Base-by-base conservation (phyloP, 2,113 vertebrate species). In the Nothoprocta pentlandii region DNA sequence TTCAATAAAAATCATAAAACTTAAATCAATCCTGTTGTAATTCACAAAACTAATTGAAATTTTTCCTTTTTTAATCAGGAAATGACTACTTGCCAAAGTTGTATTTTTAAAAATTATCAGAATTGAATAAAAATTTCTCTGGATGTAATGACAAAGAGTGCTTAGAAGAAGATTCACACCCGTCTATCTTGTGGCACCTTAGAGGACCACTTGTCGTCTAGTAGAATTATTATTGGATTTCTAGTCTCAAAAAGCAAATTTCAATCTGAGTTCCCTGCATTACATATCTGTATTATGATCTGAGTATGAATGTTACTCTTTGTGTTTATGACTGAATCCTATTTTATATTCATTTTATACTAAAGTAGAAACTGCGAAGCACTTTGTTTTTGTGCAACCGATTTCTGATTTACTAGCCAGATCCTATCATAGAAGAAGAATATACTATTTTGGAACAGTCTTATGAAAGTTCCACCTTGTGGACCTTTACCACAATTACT, bases 241-340 rank as follows among this genome's bases (percentile, higher is more conserved):
- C 47, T 64, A 1, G 1, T 58, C 67, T 61, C 34, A 70, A 74
- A 63, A 87, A 85, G n/a, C 39, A 23, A 62, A 75, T 58, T 66
- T 53, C 9, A 80, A 78, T 77, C 41, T 70, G 10, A 1, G 4
- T 49, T 88, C 83, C 22, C 34, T 62, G 16, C 42, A 34, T 28
- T 30, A 34, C 41, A 47, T 30, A 4, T 42, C 36, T 83, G 2
- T 36, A 68, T 14, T 21, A 66, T 26, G 12, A 59, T 41, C 0
- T 54, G 49, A 41, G 3, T 36, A 70, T 42, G n/a, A 56, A 41
- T 39, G 12, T 11, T 53, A 69, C 8, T 64, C 21, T 47, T 34
- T 7, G 2, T 17, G 1, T 54, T 34, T 2, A 0, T 26, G 9
- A 54, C 87, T 70, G 26, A 49, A 2, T 1, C 39, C 12, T 47